Evolutionary conservation across 2,888 invertebrate genomes (phyloP).

Genomic region (Chromoteleia sp.): DNA sequence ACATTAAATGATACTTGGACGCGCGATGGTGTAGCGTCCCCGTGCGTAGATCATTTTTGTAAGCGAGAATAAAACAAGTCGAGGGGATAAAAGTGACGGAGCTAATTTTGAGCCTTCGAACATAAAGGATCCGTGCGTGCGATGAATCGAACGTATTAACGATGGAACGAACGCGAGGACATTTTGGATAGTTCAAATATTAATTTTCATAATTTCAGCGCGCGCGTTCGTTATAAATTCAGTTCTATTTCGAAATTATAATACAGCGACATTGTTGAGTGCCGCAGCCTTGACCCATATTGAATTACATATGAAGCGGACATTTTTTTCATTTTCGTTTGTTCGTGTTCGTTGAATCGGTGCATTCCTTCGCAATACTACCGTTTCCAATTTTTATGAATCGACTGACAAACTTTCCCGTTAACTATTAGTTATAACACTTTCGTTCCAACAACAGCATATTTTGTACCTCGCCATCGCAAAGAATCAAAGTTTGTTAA

Average conservation of each 20-base stretch:
- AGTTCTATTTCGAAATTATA: conserved; percentile 42
- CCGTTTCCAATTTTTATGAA: conserved; percentile 12
- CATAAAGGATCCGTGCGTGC: no score
- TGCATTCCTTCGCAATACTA: conserved; percentile 15
- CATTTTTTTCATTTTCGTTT: conserved; percentile 51
- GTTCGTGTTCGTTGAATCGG: conserved; percentile 22
- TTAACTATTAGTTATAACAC: not conserved
- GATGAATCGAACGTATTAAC: no score
- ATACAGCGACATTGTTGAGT: conserved; percentile 11
- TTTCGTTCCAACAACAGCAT: not conserved
- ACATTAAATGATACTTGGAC: conserved; percentile 10
- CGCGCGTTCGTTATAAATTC: conserved; percentile 23
- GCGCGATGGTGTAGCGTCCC: not conserved
- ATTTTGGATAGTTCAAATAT: conserved; percentile 6
- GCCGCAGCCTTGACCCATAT: conserved; percentile 52
- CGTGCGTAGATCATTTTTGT: not conserved
- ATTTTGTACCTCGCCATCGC: not conserved
- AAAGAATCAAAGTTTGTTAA: conserved; percentile 7
- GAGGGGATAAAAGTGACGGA: no score
- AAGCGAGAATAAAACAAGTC: not conserved
- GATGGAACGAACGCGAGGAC: not conserved
- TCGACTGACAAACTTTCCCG: conserved; percentile 6
- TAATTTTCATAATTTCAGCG: conserved; percentile 8
- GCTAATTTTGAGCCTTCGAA: no score
- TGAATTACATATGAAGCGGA: conserved; percentile 33